Percentiles rank a stretch among this genome's conserved stretches.
These are phyloP conservation scores for Callipepla californica DNA, from an alignment of 2,113 vertebrate genomes.

Conservation along the genomic window DNA sequence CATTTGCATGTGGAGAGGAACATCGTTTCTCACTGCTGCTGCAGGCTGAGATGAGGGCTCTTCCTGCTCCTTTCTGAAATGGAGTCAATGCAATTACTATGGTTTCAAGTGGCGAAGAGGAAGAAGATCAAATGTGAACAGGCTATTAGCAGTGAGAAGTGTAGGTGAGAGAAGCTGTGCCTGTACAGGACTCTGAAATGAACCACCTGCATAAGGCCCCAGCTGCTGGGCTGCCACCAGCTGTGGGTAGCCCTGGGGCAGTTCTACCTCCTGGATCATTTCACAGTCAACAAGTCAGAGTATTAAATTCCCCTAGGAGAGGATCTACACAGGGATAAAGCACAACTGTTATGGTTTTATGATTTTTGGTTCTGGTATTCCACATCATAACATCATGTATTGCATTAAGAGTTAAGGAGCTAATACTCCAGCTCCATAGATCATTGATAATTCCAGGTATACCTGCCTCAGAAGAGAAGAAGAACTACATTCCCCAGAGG, in stretches of 20 bases:
- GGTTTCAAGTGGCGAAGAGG: background rate
- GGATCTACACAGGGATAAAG: conserved; percentile 46
- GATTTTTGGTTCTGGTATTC: too few species aligned
- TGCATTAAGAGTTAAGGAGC: too few species aligned
- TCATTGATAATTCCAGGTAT: too few species aligned
- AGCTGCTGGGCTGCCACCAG: background rate
- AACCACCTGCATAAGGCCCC: background rate
- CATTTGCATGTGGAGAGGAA: background rate
- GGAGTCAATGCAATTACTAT: background rate
- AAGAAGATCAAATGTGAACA: background rate
- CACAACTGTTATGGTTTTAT: too few species aligned
- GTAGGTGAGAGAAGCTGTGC: conserved; percentile 35
- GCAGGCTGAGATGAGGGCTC: background rate
- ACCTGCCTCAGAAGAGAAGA: too few species aligned
- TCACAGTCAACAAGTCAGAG: conserved; percentile 59
- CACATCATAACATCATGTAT: too few species aligned
- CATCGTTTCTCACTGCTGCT: background rate
- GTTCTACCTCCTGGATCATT: conserved; percentile 28
- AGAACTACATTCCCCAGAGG: too few species aligned
- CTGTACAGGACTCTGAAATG: conserved; percentile 27
- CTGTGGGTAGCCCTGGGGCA: background rate
- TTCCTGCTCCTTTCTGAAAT: background rate
- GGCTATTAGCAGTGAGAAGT: background rate
- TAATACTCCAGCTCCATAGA: too few species aligned
- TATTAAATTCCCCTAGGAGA: conserved; percentile 37